Evolutionary conservation across 2,113 vertebrate genomes (phyloP), one percentile per base, ranked within the genome.

Genomic region (Bambusicola thoracicus): DNA sequence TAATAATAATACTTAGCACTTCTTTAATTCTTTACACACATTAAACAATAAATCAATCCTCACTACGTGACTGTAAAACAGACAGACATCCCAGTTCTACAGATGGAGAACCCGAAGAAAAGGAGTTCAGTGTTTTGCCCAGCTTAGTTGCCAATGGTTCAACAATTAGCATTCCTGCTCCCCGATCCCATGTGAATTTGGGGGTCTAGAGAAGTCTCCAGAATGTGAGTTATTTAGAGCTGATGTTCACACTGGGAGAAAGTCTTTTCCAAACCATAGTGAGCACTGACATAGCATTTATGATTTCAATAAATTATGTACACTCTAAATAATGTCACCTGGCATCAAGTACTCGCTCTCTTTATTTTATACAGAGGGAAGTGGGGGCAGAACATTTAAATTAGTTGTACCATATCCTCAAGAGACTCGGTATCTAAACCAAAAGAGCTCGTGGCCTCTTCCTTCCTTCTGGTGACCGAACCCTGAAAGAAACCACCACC

Each of bases 31-130:
- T 92, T 95, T 93, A 95, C 91, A 93, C 78, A 87, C 92, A 92
- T 95, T 90, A 93, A 95, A 93, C 93, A 94, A 93, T 96, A 95
- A 97, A 96, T 97, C 95, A 94, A 11, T 92, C 94, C 89, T 94
- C 90, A 81, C 93, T 81, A 24, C 0, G 6, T 46, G 40, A 79
- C 78, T 96, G 82, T 95, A 87, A 97, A 92, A 75, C 36, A 62
- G 16, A 76, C 51, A 90, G 85, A 90, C 68, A 85, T 85, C 55
- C 43, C 58, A 20, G 69, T 62, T 91, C 70, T 77, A 73, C 74
- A 88, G 73, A 85, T 78, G 66, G 40, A 93, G 78, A 65, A 89
- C 69, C n/a, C 63, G 58, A 90, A 90, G 76, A 65, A 89, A 59
- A 83, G 24, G n/a, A 93, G 44, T 49, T 78, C 55, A 67, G 46